A percentile compares a stretch with the other conserved stretches of the same genome.
Conservation (phyloP, 2,888 invertebrate species). For the Ommatoiulus sabulosus region DNA sequence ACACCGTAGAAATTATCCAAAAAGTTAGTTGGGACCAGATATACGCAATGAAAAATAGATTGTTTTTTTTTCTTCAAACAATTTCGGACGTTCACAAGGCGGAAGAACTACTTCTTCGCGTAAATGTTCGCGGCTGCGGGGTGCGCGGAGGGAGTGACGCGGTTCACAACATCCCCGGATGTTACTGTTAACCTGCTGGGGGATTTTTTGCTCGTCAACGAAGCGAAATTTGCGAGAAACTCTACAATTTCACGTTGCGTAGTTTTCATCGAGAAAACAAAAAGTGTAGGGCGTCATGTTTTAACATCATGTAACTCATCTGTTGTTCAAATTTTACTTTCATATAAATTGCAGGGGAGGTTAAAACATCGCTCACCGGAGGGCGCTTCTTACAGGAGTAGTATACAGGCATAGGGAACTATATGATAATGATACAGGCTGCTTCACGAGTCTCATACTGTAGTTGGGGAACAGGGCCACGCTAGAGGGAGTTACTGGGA, state of each 20-base stretch:
- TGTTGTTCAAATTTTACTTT: not conserved
- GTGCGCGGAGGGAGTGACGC: conserved; percentile 42
- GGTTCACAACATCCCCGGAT: not conserved
- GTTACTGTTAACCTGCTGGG: not conserved
- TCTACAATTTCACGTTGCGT: not conserved
- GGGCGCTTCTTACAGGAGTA: not conserved
- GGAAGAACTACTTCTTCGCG: conserved; percentile 50
- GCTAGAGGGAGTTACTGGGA: not conserved
- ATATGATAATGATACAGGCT: no score
- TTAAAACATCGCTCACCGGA: not conserved
- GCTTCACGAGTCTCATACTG: no score
- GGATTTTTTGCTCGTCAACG: not conserved
- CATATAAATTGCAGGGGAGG: not conserved
- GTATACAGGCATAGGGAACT: not conserved
- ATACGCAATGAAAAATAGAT: conserved; percentile 37
- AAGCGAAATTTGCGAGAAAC: not conserved
- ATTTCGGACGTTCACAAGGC: conserved; percentile 42
- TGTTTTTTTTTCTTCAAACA: conserved; percentile 49
- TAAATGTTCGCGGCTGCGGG: not conserved
- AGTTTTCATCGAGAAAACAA: not conserved
- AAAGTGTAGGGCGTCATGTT: not conserved
- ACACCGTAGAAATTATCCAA: conserved; percentile 32
- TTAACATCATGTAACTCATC: not conserved
- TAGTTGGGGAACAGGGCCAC: not conserved
- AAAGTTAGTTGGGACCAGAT: conserved; percentile 55